Conservation (phyloP, 2,888 invertebrate species). For the Drosophila meridiana region DNA sequence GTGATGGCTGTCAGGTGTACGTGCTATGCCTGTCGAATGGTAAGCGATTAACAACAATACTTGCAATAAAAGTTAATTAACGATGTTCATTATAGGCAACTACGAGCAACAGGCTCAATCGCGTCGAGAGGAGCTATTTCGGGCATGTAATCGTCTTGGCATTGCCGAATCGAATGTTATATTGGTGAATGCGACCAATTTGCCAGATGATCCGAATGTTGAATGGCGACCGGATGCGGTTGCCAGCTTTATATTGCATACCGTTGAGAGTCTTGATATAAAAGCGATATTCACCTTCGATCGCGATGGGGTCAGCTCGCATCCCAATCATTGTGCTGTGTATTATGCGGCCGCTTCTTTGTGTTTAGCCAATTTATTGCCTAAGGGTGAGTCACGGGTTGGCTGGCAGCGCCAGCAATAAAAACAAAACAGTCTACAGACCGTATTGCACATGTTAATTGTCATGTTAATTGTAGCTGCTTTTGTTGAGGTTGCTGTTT, state of each 20-base stretch:
- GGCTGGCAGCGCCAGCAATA: conserved; percentile 42
- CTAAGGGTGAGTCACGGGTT: conserved; percentile 87
- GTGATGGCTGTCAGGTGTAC: conserved; percentile 89
- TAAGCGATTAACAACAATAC: conserved; percentile 78
- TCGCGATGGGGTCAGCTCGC: conserved; percentile 95
- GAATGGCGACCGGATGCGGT: conserved; percentile 91
- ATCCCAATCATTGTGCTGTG: conserved; percentile 95
- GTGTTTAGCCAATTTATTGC: conserved; percentile 90
- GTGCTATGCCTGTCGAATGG: conserved; percentile 95
- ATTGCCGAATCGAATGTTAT: conserved; percentile 91
- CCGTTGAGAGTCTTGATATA: conserved; percentile 91
- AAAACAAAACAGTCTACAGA: conserved; percentile 30
- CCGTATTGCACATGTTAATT: conserved; percentile 73
- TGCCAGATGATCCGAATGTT: conserved; percentile 91
- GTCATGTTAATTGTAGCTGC: conserved; percentile 62
- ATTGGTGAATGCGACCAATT: conserved; percentile 89
- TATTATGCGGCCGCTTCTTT: conserved; percentile 93
- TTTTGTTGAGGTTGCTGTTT: conserved; percentile 37
- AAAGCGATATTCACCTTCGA: conserved; percentile 97
- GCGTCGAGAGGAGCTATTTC: conserved; percentile 92
- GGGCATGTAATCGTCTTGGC: conserved; percentile 92
- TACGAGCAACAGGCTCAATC: conserved; percentile 87
- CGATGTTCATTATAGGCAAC: conserved; percentile 86
- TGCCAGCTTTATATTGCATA: conserved; percentile 88
- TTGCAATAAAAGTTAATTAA: conserved; percentile 2